Conservation (phyloP, 2,888 invertebrate genomes). For the Eupithecia dodoneata region DNA sequence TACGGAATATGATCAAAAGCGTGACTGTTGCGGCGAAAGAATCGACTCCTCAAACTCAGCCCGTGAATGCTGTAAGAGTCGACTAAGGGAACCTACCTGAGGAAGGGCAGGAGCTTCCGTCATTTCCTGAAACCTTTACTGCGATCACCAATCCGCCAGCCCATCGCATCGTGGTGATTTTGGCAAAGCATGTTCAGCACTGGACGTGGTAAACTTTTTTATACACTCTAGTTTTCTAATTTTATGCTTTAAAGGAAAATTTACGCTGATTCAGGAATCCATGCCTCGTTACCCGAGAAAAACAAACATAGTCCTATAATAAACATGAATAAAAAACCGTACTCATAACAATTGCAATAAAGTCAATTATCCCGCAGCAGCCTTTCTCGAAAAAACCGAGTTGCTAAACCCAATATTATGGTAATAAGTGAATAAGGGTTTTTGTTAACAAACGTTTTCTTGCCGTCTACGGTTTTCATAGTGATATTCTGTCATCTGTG, state of each 20-base stretch:
- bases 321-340: constrained; percentile 21
- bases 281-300: neutral
- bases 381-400: constrained; percentile 17
- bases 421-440: constrained; percentile 35
- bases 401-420: constrained; percentile 34
- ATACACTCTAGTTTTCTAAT: neutral
- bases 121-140: neutral
- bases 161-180: neutral
- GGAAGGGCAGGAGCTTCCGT: too few relatives aligned
- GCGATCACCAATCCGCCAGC: neutral
- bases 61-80: too few relatives aligned
- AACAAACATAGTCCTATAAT: constrained; percentile 20
- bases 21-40: neutral
- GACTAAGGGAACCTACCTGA: too few relatives aligned
- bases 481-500: too few relatives aligned
- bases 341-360: constrained; percentile 23
- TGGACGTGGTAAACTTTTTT: neutral
- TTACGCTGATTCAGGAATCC: neutral
- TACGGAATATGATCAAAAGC: neutral
- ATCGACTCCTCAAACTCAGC: too few relatives aligned
- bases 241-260: neutral
- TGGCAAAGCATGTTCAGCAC: neutral
- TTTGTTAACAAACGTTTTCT: constrained; percentile 28
- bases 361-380: constrained; percentile 15
- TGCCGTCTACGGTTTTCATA: neutral